Conservation (phyloP, 2,797 vertebrate genomes). For the Sebastes reedi region DNA sequence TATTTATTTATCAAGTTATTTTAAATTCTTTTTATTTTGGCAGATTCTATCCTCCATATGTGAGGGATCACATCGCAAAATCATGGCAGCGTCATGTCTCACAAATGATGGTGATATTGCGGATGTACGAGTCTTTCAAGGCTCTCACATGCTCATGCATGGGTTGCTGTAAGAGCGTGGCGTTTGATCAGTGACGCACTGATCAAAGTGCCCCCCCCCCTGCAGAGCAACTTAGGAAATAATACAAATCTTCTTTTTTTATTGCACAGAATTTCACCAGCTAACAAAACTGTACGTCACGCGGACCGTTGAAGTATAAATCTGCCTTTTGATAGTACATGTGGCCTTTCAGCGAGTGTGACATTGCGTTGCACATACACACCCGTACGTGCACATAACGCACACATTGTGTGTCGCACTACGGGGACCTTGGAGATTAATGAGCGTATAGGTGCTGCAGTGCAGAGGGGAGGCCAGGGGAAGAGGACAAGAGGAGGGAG, state of each 20-base stretch:
- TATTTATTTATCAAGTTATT: too few species aligned
- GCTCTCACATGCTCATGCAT: neutral
- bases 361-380: neutral
- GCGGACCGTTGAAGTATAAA: neutral
- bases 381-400: neutral
- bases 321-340: neutral
- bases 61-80: too few species aligned
- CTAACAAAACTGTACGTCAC: neutral
- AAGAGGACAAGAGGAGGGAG: conserved; percentile 12
- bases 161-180: neutral
- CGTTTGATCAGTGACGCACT: neutral
- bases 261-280: neutral
- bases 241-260: neutral
- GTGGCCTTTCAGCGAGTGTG: neutral
- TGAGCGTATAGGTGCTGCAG: conserved; percentile 53
- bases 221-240: neutral
- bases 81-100: neutral
- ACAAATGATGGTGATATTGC: neutral
- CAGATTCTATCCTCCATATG: too few species aligned
- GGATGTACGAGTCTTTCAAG: too few species aligned
- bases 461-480: conserved; percentile 25
- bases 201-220: too few species aligned
- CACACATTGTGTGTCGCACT: conserved; percentile 12
- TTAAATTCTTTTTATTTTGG: too few species aligned
- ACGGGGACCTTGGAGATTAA: conserved; percentile 43